Base-by-base conservation (phyloP, 2,888 invertebrate species). In the Drosophila pseudotakahashii region DNA sequence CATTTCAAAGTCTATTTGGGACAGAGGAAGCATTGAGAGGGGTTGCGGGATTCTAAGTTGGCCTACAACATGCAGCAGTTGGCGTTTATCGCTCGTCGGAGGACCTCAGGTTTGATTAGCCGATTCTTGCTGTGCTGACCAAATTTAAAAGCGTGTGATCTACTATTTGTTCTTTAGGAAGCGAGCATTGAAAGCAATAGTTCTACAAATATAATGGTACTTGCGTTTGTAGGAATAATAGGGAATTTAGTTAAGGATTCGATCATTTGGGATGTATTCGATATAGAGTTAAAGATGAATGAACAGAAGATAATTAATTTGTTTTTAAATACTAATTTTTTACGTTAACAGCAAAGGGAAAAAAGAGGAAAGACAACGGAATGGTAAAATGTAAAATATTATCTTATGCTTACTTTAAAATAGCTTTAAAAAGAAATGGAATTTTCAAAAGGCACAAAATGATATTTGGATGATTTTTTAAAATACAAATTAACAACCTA, bases 61-160 rank as follows among this genome's bases (percentile, higher is more conserved):
- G 32, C 44, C 71, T 69, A 72, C 47, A 72, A 41, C 69, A 69
- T 69, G 73, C 69, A 69, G 63, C 69, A 53, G 32, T 53, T 62
- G 37, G 32, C 36, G 26, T 26, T 30, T 26, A 32, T 36, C 30
- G 52, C 39, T 32, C 52, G 14, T 30, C 37, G 19, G 7, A 58
- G 39, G 30, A 36, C 36, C 19, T 26, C 10, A 34, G 26, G 11
- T 19, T 19, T 52, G n/a, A 37, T 36, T 36, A 14, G 13, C 42
- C 45, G 32, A 58, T 51, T 50, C 51, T 16, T 26, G 26, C 14
- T 13, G 63, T 63, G 48, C 26, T 26, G n/a, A 30, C 26, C 16
- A n/a, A 50, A 16, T 67, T 52, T 51, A 1, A 13, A 36, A 14
- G 42, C 34, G 23, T 42, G 48, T 41, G 19, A 23, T 57, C 14